These are phyloP conservation scores for Harpagifer antarcticus DNA, from an alignment of 2,797 vertebrate species.

Conservation along the genomic window DNA sequence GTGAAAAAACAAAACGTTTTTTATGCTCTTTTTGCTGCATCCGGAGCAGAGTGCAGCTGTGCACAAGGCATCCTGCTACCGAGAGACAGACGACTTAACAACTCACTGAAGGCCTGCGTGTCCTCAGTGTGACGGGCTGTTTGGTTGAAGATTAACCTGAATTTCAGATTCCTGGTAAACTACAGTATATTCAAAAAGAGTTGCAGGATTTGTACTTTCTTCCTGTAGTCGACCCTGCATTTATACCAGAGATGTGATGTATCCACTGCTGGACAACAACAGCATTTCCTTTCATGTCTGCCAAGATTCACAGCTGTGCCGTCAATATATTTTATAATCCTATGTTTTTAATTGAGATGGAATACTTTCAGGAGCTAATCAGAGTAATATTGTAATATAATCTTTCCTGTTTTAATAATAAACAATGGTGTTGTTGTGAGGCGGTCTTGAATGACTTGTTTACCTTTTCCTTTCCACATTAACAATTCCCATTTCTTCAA, in stretches of 20 bases:
- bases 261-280: not conserved
- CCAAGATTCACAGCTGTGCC: constrained; percentile 1
- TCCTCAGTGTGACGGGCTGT: constrained; percentile 45
- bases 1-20: constrained; percentile 23
- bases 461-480: constrained; percentile 11
- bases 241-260: constrained; percentile 12
- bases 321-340: not conserved
- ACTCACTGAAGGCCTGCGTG: constrained; percentile 47
- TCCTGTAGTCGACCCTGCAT: not conserved
- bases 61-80: constrained; percentile 83
- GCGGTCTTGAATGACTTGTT: not conserved
- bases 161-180: constrained; percentile 39
- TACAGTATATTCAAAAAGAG: constrained; percentile 16
- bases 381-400: not conserved
- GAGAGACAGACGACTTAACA: constrained; percentile 54
- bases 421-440: not conserved
- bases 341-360: fast-evolving
- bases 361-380: not conserved
- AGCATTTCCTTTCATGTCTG: not conserved
- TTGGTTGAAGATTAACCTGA: constrained; percentile 55
- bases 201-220: constrained; percentile 16
- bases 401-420: not conserved
- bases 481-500: not conserved
- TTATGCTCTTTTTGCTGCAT: constrained; percentile 74
- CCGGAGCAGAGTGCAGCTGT: constrained; percentile 87